These are phyloP conservation scores for Yponomeuta malinellus DNA, from an alignment of 2,888 invertebrate species.

Conservation along the genomic window DNA sequence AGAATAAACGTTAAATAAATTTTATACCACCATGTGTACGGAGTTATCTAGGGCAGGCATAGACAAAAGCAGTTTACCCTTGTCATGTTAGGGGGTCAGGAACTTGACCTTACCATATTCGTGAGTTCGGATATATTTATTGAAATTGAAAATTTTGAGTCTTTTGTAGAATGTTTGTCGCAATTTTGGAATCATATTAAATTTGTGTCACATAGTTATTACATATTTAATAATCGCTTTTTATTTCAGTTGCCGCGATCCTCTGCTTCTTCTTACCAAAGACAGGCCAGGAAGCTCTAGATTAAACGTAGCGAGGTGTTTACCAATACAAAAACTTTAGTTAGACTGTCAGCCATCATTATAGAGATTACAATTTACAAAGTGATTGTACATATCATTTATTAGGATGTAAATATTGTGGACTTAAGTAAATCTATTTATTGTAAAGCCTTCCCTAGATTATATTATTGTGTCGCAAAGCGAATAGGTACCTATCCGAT, in stretches of 20 bases:
- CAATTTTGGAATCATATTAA: too few relatives aligned
- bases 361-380: constrained; percentile 33
- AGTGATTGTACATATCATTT: constrained; percentile 63
- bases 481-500: constrained; percentile 30
- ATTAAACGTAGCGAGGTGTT: constrained; percentile 56
- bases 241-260: constrained; percentile 79
- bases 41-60: too few relatives aligned
- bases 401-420: constrained; percentile 65
- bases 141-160: too few relatives aligned
- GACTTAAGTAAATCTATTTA: constrained; percentile 58
- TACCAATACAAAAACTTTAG: constrained; percentile 31
- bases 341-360: constrained; percentile 41
- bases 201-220: too few relatives aligned
- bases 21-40: too few relatives aligned
- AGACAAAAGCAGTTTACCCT: too few relatives aligned
- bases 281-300: constrained; percentile 83
- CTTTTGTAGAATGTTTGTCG: too few relatives aligned
- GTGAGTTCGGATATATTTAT: too few relatives aligned
- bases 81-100: too few relatives aligned
- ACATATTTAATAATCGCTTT: constrained; percentile 19
- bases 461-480: constrained; percentile 24
- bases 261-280: constrained; percentile 85
- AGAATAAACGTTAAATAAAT: too few relatives aligned
- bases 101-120: too few relatives aligned
- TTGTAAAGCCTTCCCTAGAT: constrained; percentile 15